Percentiles rank a stretch among this genome's conserved stretches.
These are phyloP conservation scores for Sarotherodon lohbergeri DNA, from an alignment of 2,113 vertebrate species.

Conservation along the genomic window DNA sequence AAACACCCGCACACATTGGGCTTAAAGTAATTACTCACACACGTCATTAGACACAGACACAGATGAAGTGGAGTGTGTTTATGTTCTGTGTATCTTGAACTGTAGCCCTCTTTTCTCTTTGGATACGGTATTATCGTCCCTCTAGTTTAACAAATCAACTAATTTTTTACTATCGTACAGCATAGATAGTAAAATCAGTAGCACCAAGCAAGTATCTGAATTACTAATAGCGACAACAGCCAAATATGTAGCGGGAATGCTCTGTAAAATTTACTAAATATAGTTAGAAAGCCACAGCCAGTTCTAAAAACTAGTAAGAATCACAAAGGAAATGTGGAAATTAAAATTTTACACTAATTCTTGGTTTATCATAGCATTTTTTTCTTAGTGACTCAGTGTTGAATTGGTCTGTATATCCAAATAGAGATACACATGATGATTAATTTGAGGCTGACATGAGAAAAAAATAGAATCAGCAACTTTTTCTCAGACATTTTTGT, in stretches of 20 bases:
- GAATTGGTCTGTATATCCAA: not conserved
- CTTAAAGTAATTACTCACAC: constrained; percentile 68
- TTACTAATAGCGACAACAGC: not conserved
- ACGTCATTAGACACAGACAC: constrained; percentile 66
- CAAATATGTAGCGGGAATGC: not conserved
- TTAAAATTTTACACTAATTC: not conserved
- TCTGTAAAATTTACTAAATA: not conserved
- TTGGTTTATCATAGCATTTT: not conserved
- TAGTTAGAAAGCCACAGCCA: not conserved
- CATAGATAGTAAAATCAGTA: not conserved
- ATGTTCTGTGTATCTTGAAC: constrained; percentile 55
- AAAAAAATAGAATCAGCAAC: not conserved
- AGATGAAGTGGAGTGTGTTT: constrained; percentile 62
- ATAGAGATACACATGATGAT: not conserved
- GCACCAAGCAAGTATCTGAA: not conserved
- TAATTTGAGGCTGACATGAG: not conserved
- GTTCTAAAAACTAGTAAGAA: not conserved
- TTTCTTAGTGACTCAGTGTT: not conserved
- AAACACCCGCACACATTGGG: constrained; percentile 49
- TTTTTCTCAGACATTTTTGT: not conserved
- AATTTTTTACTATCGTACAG: not conserved
- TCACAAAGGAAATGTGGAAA: not conserved
- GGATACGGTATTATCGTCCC: constrained; percentile 4
- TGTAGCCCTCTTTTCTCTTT: constrained; percentile 11
- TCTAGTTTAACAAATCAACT: not conserved